Percentiles rank a stretch among this genome's conserved stretches.
phyloP scores from a whole-genome alignment of 2,797 vertebrate species.

The Intellagama lesueurii region DNA sequence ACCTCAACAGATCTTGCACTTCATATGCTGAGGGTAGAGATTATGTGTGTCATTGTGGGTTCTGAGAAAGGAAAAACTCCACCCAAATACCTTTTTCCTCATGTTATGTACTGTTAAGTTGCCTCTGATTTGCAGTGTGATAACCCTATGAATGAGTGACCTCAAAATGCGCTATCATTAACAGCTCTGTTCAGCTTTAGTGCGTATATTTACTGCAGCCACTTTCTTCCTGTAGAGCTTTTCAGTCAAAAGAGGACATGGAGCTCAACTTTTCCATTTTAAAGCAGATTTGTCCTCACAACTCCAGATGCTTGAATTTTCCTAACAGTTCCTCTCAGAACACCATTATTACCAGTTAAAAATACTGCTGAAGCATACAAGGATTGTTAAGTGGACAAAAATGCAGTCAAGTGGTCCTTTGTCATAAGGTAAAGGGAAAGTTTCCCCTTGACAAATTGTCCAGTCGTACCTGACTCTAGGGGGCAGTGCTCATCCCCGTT shows the following conservation, averaged over 20 bases:
- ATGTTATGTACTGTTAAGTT: too few relatives aligned
- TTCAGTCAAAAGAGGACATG: not conserved
- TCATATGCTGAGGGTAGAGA: not conserved
- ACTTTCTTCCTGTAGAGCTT: not conserved
- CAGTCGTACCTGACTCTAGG: too few relatives aligned
- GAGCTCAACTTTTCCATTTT: not conserved
- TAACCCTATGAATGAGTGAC: too few relatives aligned
- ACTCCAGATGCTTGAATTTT: not conserved
- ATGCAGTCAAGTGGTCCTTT: not conserved
- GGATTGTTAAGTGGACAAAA: not conserved
- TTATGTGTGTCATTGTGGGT: not conserved
- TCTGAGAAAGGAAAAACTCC: not conserved
- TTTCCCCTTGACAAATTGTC: not conserved
- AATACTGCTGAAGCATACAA: not conserved
- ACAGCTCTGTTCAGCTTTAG: too few relatives aligned
- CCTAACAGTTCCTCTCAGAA: not conserved
- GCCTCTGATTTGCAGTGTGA: too few relatives aligned
- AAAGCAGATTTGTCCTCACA: not conserved
- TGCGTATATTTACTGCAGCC: not conserved
- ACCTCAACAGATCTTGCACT: not conserved
- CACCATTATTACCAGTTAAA: rapidly evolving
- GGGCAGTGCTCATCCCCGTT: too few relatives aligned
- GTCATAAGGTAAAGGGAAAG: too few relatives aligned
- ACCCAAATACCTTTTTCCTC: not conserved
- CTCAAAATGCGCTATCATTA: too few relatives aligned